Evolutionary conservation across 1,140 invertebrate species (phyloP), one percentile per base, ranked within the genome.

Genomic region (Diorhabda carinulata): DNA sequence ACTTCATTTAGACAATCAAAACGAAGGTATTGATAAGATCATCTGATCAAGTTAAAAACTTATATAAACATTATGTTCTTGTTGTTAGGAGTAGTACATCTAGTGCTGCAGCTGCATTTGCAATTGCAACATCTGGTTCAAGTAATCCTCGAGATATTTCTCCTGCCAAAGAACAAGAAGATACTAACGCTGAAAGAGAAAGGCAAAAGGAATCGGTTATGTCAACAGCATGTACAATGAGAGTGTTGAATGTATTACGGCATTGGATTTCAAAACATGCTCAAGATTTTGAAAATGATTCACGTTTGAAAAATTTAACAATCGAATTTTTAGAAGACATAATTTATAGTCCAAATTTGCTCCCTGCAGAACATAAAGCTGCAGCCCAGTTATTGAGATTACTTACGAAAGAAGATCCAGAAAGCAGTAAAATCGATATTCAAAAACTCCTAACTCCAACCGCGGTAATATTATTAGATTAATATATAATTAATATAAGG

Each of bases 271-370:
- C 88, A 0, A 89, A 90, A 74, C 88, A 90, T 74, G 85, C 86
- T 0, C 86, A 94, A 82, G 93, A 96, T 80, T 96, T 97, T 84
- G 92, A 95, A 82, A 86, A 87, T 41, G 91, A 96, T 77, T 84
- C 86, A 7, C 86, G 87, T 67, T 82, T 97, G 43, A 90, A 92
- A 64, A 87, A 87, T 43, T 81, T 93, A 72, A 93, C 94, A 0
- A 91, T 93, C 66, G 91, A 94, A 73, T 94, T 97, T 79, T 82
- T 97, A 10, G 94, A 96, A 72, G 94, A 97, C 76, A 92, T 97
- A 70, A 88, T 93, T 47, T 90, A 88, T 73, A 94, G 91, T 76
- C 90, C 91, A 0, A 93, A 92, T 73, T 81, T 97, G n/a, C 82
- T 96, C 45, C 93, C 94, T 0, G 91, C 93, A 0, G 95, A 97